Percentiles rank a stretch among this genome's conserved stretches.
Conservation (phyloP, 2,797 vertebrate species). For the Sarcoramphus papa region DNA sequence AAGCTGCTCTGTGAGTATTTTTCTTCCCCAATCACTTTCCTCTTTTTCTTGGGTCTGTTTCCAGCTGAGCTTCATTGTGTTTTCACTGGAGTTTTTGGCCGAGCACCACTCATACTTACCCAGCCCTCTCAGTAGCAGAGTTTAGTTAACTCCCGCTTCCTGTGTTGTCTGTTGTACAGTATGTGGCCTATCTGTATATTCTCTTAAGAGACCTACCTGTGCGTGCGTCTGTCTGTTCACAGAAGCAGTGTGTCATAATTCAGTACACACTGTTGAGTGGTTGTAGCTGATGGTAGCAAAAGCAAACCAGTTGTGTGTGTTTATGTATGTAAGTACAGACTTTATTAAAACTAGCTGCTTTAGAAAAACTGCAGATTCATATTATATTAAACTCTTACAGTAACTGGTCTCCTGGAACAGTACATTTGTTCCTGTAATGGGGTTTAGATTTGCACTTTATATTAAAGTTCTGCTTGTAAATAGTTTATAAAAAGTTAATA, state of each 20-base stretch:
- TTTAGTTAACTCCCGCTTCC: background rate
- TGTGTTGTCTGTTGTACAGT: background rate
- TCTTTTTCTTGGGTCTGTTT: background rate
- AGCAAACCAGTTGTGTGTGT: background rate
- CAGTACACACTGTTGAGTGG: background rate
- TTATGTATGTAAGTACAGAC: background rate
- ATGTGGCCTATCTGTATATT: fast-evolving
- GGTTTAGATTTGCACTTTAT: background rate
- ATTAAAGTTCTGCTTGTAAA: background rate
- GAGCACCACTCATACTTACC: background rate
- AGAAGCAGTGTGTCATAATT: background rate
- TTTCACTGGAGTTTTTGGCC: background rate
- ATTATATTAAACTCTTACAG: background rate
- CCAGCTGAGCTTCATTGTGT: background rate
- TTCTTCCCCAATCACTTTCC: background rate
- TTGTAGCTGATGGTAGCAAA: background rate
- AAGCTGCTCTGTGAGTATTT: background rate
- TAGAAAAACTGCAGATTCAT: background rate
- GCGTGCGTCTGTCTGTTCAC: background rate
- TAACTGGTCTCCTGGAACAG: background rate
- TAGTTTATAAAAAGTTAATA: background rate
- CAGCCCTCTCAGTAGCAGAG: background rate
- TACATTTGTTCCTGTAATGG: background rate
- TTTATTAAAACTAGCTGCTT: background rate
- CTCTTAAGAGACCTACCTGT: background rate